Base-by-base conservation (phyloP, 2,888 invertebrate species). In the Drosophila rellima region DNA sequence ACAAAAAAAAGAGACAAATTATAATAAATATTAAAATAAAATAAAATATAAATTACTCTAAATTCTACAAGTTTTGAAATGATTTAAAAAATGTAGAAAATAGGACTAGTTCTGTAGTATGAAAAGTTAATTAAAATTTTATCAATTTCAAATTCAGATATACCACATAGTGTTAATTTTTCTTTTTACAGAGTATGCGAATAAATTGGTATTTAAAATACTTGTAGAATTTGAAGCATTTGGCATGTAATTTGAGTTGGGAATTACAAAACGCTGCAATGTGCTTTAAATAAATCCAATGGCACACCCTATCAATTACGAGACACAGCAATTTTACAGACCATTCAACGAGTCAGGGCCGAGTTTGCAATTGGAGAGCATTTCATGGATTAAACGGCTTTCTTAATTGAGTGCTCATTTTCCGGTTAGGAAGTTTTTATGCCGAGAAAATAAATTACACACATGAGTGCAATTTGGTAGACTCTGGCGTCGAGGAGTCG, bases 341-440 rank as follows among this genome's bases (percentile, higher is more conserved):
- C 75, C 56, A 66, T 47, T 60, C 64, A 42, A n/a, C 40, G 20
- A 23, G 45, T 35, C 56, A 52, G 31, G 57, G 65, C 45, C 26
- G 23, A 23, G 6, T 23, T 1, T 74, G 70, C 67, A 70, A 66
- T 74, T 70, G 64, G 55, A 79, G 74, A 79, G 69, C 77, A 74
- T 78, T 75, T 83, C 79, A 73, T 77, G 84, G 89, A 87, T 85
- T 85, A 80, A 89, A 78, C 61, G 82, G 84, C 72, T 89, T 84
- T 80, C 89, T 85, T 85, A 85, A 85, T 85, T 89, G 89, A 87
- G 87, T 84, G 85, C 89, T 89, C 89, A 85, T 85, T 85, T 85
- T 85, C 87, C 89, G 84, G 89, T 88, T 84, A 88, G 87, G 89
- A 88, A 88, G 84, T 88, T 85, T 83, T 88, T 88, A 81, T 86